Base-by-base conservation (phyloP, 2,797 vertebrate species). In the Kryptopterus vitreolus region DNA sequence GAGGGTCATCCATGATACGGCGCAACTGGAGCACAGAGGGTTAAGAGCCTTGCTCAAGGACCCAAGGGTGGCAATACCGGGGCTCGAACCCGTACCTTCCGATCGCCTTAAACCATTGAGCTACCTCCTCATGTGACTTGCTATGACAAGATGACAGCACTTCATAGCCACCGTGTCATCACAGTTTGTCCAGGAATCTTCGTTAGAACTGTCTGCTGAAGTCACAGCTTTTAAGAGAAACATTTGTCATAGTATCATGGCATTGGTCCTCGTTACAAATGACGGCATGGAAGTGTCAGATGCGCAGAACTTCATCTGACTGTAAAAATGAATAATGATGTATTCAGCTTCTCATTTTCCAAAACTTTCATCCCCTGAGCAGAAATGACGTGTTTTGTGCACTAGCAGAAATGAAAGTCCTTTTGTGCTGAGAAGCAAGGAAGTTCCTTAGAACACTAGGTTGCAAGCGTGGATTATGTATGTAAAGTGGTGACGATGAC, bases 91-190 rank as follows among this genome's bases (percentile, higher is more conserved):
- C n/a, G n/a, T n/a, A n/a, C n/a, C n/a, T n/a, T n/a, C n/a, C n/a
- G n/a, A n/a, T n/a, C n/a, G n/a, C n/a, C n/a, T n/a, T n/a, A n/a
- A n/a, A n/a, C n/a, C n/a, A n/a, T n/a, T n/a, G n/a, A n/a, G n/a
- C n/a, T n/a, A n/a, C n/a, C n/a, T n/a, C n/a, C n/a, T n/a, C 63
- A 74, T 20, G 63, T 77, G 33, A 72, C 50, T 46, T 52, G 74
- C 70, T 74, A 72, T 72, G 33, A 79, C 76, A 78, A 38, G 46
- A 80, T 68, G 46, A 58, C 35, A 75, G 38, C 35, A 76, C 63
- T 69, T 63, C 26, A 52, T 43, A 52, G 52, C 62, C 75, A 48
- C 15, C 26, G 78, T 79, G 31, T 74, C 55, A 73, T 59, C 35
- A 4, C 33, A 46, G 8, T 43, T 74, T 43, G 33, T 58, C 71